A percentile compares a stretch with the other conserved stretches of the same genome.
These are phyloP conservation scores for Gastrophysa polygoni DNA, from an alignment of 2,888 invertebrate species.

Conservation along the genomic window DNA sequence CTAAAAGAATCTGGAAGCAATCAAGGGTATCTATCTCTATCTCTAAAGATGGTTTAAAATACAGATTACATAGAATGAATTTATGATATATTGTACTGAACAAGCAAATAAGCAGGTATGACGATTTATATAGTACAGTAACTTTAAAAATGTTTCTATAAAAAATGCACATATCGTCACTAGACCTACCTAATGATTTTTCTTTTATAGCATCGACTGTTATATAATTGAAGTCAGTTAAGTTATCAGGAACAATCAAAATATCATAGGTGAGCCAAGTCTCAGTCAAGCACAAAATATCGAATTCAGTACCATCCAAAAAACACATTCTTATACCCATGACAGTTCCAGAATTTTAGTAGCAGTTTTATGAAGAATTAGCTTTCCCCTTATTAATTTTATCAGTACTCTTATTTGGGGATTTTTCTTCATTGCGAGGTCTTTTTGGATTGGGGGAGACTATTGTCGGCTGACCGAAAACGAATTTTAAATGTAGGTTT, in stretches of 20 bases:
- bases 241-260: too few species aligned
- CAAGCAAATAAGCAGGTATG: too few species aligned
- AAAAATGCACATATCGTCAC: too few species aligned
- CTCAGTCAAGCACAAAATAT: slow-evolving; percentile 3
- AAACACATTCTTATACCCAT: neutral
- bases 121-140: too few species aligned
- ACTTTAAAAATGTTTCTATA: too few species aligned
- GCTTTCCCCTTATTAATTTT: neutral
- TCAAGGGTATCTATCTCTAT: slow-evolving; percentile 6
- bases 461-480: neutral
- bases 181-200: neutral
- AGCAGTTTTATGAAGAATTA: slow-evolving; percentile 5
- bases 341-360: slow-evolving; percentile 8
- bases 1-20: too few species aligned
- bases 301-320: neutral
- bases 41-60: neutral
- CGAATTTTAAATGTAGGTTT: slow-evolving; percentile 3
- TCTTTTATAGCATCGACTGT: too few species aligned
- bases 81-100: too few species aligned
- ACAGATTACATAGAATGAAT: neutral
- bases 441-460: slow-evolving; percentile 35
- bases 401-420: neutral
- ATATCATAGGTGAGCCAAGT: too few species aligned
- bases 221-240: too few species aligned
- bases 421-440: neutral